Evolutionary conservation across 2,797 vertebrate species (phyloP).

Genomic region (Huso huso): DNA sequence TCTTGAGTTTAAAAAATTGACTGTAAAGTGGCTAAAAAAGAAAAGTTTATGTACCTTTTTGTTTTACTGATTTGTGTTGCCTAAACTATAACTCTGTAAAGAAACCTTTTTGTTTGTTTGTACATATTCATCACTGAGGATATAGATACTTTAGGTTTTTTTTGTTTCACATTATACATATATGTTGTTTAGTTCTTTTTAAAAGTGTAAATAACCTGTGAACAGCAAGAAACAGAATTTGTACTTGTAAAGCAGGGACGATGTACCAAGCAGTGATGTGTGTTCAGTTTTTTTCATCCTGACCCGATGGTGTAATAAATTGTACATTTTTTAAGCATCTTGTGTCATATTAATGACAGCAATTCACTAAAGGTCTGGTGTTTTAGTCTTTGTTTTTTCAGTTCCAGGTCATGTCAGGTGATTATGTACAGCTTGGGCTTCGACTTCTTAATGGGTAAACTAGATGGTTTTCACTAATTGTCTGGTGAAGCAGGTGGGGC

Average conservation of each 20-base stretch:
- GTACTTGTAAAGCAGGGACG: conserved; percentile 79
- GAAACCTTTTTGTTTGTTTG: conserved; percentile 28
- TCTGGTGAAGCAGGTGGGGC: too few species aligned
- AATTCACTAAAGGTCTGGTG: too few species aligned
- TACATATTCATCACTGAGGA: conserved; percentile 29
- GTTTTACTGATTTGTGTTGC: conserved; percentile 27
- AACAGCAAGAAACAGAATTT: conserved; percentile 57
- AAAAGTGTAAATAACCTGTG: conserved; percentile 72
- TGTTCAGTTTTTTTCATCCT: conserved; percentile 71
- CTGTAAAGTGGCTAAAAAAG: conserved; percentile 60
- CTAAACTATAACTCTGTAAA: conserved; percentile 8
- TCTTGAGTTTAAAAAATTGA: conserved; percentile 49
- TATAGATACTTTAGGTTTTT: neutral
- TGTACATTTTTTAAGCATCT: conserved; percentile 75
- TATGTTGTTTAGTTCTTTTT: conserved; percentile 48
- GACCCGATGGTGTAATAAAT: conserved; percentile 76
- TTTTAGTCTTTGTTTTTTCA: too few species aligned
- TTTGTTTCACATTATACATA: conserved; percentile 23
- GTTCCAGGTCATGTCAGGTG: too few species aligned
- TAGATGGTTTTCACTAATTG: too few species aligned
- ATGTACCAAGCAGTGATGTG: conserved; percentile 33
- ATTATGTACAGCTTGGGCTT: too few species aligned
- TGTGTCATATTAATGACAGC: too few species aligned
- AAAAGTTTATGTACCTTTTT: conserved; percentile 58
- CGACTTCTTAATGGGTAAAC: too few species aligned